Base-by-base conservation (phyloP, 2,797 vertebrate species). In the Aeoliscus strigatus region DNA sequence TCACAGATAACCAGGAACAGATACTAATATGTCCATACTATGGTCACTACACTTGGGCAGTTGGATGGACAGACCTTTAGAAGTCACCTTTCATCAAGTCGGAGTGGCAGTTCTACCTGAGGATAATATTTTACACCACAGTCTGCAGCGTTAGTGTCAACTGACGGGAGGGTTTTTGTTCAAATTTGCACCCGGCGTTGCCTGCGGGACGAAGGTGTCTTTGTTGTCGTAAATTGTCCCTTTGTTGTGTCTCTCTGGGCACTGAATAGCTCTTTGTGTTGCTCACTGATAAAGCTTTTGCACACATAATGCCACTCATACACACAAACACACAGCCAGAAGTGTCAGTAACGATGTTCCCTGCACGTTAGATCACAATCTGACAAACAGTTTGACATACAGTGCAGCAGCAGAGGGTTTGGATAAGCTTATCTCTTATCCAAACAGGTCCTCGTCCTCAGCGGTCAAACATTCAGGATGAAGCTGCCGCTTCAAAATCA, bases 181-280 rank as follows among this genome's bases (percentile, higher is more conserved):
- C 41, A 11, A 32, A 58, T 69, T 58, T 73, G 21, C 51, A 48
- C 51, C 54, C 54, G 7, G 58, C 54, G 5, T 51, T 64, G 56
- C 62, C 63, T 68, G 42, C 56, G 73, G 74, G 51, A 69, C 23
- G 39, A 54, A 75, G 67, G 58, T 67, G 61, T 75, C 76, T 80
- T 81, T 83, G 77, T 83, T 67, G 61, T 36, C 17, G 24, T 79
- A 73, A 79, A 82, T 65, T 82, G 70, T 57, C 63, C 70, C 63
- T 78, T 85, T 82, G 79, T 81, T 74, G 58, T 40, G 44, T 67
- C 54, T 72, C 66, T 62, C 16, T 24, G 44, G 50, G 9, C 34
- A 14, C 50, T 73, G 77, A 84, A 82, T 75, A 35, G 79, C 65
- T 75, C 67, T 75, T 81, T 82, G 76, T 86, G 68, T 57, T 47